Conservation (phyloP, 2,113 vertebrate species). For the Propithecus coquereli region DNA sequence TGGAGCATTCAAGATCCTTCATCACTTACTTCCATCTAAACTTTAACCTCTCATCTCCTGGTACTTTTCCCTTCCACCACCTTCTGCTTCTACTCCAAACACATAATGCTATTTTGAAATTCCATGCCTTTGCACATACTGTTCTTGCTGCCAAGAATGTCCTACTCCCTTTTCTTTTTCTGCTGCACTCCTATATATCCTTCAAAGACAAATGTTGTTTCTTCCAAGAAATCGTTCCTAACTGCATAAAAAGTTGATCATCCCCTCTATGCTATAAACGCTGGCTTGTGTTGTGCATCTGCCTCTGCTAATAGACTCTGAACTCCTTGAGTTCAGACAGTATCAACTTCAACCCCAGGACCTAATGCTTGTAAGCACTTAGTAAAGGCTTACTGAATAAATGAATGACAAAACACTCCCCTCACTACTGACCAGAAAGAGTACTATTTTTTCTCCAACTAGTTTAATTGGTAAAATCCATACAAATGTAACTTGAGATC, state of each 20-base stretch:
- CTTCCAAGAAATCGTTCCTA: not conserved
- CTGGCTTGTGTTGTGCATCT: not conserved
- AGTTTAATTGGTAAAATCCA: constrained; percentile 69
- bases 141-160: not conserved
- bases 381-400: constrained; percentile 57
- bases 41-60: not conserved
- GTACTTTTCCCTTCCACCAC: not conserved
- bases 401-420: constrained; percentile 60
- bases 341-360: not conserved
- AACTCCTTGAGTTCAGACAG: not conserved
- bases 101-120: not conserved
- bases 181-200: not conserved
- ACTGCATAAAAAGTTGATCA: not conserved
- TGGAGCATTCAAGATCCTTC: not conserved
- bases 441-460: constrained; percentile 58
- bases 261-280: not conserved
- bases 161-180: not conserved
- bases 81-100: not conserved
- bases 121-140: not conserved
- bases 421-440: constrained; percentile 15
- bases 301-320: not conserved
- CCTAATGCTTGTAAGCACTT: constrained; percentile 4
- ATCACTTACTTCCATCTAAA: not conserved
- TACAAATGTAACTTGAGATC: constrained; percentile 58
- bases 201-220: constrained; percentile 36